Evolutionary conservation across 2,113 vertebrate genomes (phyloP), one percentile per base, ranked within the genome.

Genomic region (Bufo bufo): DNA sequence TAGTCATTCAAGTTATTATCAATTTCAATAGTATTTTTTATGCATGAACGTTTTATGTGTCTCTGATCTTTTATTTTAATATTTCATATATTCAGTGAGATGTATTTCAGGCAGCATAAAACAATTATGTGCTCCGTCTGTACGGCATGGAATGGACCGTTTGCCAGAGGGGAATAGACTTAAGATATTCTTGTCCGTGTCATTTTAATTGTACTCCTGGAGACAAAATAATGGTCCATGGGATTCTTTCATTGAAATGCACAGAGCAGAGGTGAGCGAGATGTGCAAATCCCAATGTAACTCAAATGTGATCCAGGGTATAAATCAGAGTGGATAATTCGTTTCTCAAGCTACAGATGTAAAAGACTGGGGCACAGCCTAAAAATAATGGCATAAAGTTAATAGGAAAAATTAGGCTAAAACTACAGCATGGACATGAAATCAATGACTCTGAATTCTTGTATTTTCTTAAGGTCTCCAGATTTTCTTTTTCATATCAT

Each of bases 1-100:
- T 87, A 86, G 90, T 92, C 89, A 90, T 91, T 11, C 84, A 91
- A 90, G 88, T 91, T 93, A 92, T 91, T 93, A 92, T 92, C 92
- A 92, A 90, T 85, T 88, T 89, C 90, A 93, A 91, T 86, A 87
- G 90, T 93, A 92, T 90, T 92, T 90, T 90, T 90, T 90, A 63
- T 66, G 63, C 85, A 89, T 84, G 80, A 88, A 77, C 84, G 69
- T 83, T 84, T 88, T 74, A 87, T 82, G 69, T 43, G 65, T 47
- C 90, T 92, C 91, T 88, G 83, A 91, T 74, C 50, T 92, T 91
- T 90, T 90, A 91, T 91, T 91, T 91, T 66, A 90, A 23, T 54
- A 88, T 85, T 93, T 89, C 92, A 94, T 92, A 91, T 87, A 92
- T 89, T 90, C 89, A 90, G 88, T 80, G 75, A 92, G 91, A 81